Evolutionary conservation across 1,140 invertebrate species (phyloP), one percentile per base, ranked within the genome.

Genomic region (Spodoptera litura): DNA sequence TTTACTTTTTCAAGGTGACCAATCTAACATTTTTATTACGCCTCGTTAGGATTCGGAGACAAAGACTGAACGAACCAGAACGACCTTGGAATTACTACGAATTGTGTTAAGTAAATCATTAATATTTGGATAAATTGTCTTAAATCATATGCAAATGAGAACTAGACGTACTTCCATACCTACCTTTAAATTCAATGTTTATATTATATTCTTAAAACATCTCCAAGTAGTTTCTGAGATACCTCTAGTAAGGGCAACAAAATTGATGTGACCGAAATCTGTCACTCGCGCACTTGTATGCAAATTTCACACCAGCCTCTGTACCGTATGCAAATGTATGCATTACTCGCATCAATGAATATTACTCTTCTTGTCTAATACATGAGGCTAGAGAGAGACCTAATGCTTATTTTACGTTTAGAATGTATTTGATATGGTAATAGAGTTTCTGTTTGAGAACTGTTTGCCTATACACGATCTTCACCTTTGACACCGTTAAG

Each of bases 401-500:
- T 62, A 35, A 56, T 64, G 44, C 27, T 75, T 68, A 49, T 59
- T 58, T 75, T 53, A 75, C 25, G 38, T 62, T 62, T n/a, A 64
- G 38, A 64, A 77, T 58, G 56, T 55, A 74, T 66, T 80, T 76
- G 66, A 66, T 81, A 81, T 81, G 79, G 56, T 80, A 68, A 71
- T 72, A 27, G 25, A 66, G 55, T 72, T 76, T 72, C 38, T 53
- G 38, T 72, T 71, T 55, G 58, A 61, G 53, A 78, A 80, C 55
- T 75, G 62, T 75, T 78, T 59, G 81, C 70, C 73, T 53, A 59
- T 61, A 62, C 83, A 84, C 83, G 81, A 82, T 68, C n/a, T 64
- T 82, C 73, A 84, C 83, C 81, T 84, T 51, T 84, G 81, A 84
- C 83, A 58, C 62, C 25, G 62, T 72, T 80, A 75, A 64, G 71